Evolutionary conservation across 1,140 invertebrate genomes (phyloP).

Genomic region (Ditylenchus dipsaci): DNA sequence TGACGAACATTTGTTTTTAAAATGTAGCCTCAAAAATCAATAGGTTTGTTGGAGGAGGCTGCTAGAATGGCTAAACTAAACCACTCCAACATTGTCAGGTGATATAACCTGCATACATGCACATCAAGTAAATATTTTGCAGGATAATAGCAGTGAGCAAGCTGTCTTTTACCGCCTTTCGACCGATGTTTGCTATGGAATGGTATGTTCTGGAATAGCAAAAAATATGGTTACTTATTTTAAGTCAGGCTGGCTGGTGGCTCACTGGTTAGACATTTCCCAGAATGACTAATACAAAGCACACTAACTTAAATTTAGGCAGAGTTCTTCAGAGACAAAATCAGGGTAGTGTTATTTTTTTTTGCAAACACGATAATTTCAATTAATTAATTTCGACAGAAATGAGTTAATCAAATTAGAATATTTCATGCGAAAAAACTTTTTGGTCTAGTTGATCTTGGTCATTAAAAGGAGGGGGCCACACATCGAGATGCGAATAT

Average conservation of each 20-base stretch:
- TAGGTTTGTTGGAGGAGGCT: slow-evolving; percentile 50
- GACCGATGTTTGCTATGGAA: slow-evolving; percentile 56
- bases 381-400: too few species aligned
- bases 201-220: slow-evolving; percentile 17
- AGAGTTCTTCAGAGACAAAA: slow-evolving; percentile 50
- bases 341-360: slow-evolving; percentile 25
- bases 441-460: too few species aligned
- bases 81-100: slow-evolving; percentile 49
- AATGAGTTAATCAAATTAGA: too few species aligned
- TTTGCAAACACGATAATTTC: too few species aligned
- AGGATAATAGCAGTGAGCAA: slow-evolving; percentile 53
- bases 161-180: slow-evolving; percentile 49
- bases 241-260: slow-evolving; percentile 35
- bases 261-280: slow-evolving; percentile 16
- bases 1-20: background rate
- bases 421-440: too few species aligned
- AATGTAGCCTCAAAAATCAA: slow-evolving; percentile 43
- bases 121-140: too few species aligned
- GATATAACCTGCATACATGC: too few species aligned
- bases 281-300: too few species aligned
- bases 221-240: too few species aligned
- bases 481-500: too few species aligned
- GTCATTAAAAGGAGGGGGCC: too few species aligned
- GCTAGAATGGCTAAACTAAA: slow-evolving; percentile 46
- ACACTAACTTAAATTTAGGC: slow-evolving; percentile 9